Evolutionary conservation across 2,888 invertebrate genomes (phyloP), one percentile per base, ranked within the genome.

Genomic region (Pseudoips prasinana): DNA sequence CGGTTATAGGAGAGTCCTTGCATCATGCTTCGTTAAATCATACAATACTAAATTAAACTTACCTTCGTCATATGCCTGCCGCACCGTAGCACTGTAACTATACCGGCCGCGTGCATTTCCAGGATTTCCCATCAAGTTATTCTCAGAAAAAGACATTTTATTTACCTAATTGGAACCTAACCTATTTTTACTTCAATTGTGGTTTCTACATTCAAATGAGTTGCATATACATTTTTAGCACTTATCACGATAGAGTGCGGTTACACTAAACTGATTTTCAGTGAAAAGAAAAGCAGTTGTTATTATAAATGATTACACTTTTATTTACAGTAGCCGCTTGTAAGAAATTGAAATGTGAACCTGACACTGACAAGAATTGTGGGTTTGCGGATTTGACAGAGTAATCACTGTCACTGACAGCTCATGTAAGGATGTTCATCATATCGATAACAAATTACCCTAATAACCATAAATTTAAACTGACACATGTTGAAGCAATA

Each of bases 41-140:
- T 10, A 28, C 35, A 25, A 25, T 8, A 35, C 26, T 41, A 5
- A 45, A 40, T 20, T 7, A 6, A 37, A 28, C 76, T 75, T 50
- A 86, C 86, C 84, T 50, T 80, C 61, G 33, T 71, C 59, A 41
- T 69, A 85, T 0, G 85, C 81, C 46, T 80, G 69, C 10, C 65
- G 66, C 26, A 83, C 58, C 2, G 76, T 67, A 14, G 54, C 55
- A 10, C 53, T 54, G 24, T 58, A 58, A 10, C 53, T 48, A n/a
- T 50, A 49, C 32, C 62, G 58, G 22, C 58, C 63, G 35, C 64
- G 62, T 26, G 54, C 51, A 22, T 45, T 47, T 44, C 66, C 73
- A 35, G 73, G 62, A 34, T 63, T 65, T 29, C 55, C 51, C 46
- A 61, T 58, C 18, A 58, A 56, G 58, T 66, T 64, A 51, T 73